A percentile compares a stretch with the other conserved stretches of the same genome.
These are phyloP conservation scores for Galaxea fascicularis DNA, from an alignment of 92 coral and sea anemone genomes.

Conservation along the genomic window DNA sequence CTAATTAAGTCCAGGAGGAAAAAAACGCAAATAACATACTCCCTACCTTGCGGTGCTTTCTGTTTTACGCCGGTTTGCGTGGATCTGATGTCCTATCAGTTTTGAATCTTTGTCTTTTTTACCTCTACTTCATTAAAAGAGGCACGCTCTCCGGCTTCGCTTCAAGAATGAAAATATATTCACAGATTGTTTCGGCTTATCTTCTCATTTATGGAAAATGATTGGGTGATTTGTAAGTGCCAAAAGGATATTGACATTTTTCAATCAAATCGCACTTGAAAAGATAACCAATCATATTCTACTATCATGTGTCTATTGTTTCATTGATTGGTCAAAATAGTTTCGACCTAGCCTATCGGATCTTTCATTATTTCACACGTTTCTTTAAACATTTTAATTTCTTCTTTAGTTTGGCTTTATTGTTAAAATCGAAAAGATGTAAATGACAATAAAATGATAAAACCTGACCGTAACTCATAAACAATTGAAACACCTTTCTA, in stretches of 20 bases:
- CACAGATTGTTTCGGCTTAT: conserved; percentile 33
- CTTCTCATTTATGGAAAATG: conserved; percentile 1
- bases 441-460: too few relatives aligned
- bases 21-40: background rate
- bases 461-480: too few relatives aligned
- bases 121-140: background rate
- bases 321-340: conserved; percentile 28
- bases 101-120: background rate
- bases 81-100: background rate
- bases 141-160: background rate
- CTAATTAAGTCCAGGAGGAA: conserved; percentile 9
- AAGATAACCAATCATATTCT: conserved; percentile 6
- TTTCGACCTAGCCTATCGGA: conserved; percentile 4
- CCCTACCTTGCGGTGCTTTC: conserved; percentile 14
- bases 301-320: background rate
- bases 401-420: background rate
- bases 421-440: background rate
- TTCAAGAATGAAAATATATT: conserved; percentile 35
- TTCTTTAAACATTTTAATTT: conserved; percentile 15
- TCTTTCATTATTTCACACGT: background rate
- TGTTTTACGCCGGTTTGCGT: background rate
- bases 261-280: conserved; percentile 13
- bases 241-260: conserved; percentile 25
- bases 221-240: conserved; percentile 27
- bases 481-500: too few relatives aligned